Base-by-base conservation (phyloP, 2,797 vertebrate species). In the Danio kyathit region DNA sequence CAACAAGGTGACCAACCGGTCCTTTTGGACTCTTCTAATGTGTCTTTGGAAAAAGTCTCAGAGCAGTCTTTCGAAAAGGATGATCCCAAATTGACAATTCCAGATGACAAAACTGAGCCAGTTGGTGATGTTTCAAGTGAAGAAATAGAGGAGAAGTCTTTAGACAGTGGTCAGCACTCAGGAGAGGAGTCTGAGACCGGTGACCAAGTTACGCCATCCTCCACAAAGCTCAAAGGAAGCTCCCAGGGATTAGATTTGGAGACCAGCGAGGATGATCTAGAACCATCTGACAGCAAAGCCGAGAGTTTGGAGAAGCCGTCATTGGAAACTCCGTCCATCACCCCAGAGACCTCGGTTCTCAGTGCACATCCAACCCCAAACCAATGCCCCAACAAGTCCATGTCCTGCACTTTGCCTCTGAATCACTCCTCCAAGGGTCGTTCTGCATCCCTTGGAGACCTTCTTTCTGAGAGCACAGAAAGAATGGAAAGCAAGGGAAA, bases 61-160 rank as follows among this genome's bases (percentile, higher is more conserved):
- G 63, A 85, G 11, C 66, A 57, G 17, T n/a, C 19, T 51, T 43
- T n/a, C 5, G 38, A 71, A 41, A 71, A 67, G 38, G 66, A 7
- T 21, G 79, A 83, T 13, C 7, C 40, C 2, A 75, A 76, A 69
- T 49, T 56, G n/a, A 48, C 11, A 4, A 14, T 7, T 76, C 48
- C 61, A 12, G 74, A 83, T 51, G 43, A 67, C 19, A 74, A 79
- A 73, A 64, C 17, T 43, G 83, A 85, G 40, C 38, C 77, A 70
- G 43, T 40, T 60, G 65, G 44, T 17, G 44, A 70, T 52, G 80
- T 75, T 17, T 75, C 84, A 51, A 70, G 54, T 79, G 86, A 88
- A 9, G 52, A 92, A 86, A 85, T 84, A 52, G 93, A 95, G 92
- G 87, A 93, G 88, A 93, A 97, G 90, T 97, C 95, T n/a, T 88